Evolutionary conservation across 2,113 vertebrate species (phyloP).

Genomic region (Brachionichthys hirsutus): DNA sequence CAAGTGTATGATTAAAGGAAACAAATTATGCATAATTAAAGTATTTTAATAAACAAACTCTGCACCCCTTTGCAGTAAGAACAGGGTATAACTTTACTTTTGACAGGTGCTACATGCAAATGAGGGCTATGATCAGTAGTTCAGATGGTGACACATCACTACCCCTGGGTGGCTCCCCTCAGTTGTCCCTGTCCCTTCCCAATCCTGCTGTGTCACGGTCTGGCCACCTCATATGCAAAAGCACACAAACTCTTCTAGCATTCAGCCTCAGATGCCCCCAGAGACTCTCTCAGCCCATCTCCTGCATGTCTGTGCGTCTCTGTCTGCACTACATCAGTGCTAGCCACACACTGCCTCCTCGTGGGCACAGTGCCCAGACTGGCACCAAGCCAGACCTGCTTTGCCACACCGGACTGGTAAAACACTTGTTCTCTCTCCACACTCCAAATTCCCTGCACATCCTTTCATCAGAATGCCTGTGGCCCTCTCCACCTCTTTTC

Average conservation of each 20-base stretch:
- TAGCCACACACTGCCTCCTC: constrained; percentile 75
- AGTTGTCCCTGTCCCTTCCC: not conserved
- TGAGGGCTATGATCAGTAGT: constrained; percentile 18
- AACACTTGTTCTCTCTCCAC: constrained; percentile 50
- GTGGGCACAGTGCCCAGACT: constrained; percentile 73
- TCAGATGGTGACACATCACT: constrained; percentile 48
- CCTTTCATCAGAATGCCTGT: constrained; percentile 65
- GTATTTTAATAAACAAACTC: too few species aligned
- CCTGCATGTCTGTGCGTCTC: constrained; percentile 32
- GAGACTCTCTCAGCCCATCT: constrained; percentile 27
- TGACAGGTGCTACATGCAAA: constrained; percentile 1
- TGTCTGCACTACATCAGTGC: constrained; percentile 32
- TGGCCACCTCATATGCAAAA: constrained; percentile 65
- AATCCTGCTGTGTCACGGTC: constrained; percentile 45
- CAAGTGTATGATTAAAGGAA: constrained; percentile 53
- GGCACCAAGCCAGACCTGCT: constrained; percentile 65
- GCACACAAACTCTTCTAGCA: constrained; percentile 27
- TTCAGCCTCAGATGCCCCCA: constrained; percentile 14
- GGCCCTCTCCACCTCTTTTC: constrained; percentile 55
- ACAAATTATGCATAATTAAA: constrained; percentile 46
- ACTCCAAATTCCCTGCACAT: constrained; percentile 61
- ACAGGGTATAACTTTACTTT: constrained; percentile 24
- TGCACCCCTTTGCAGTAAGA: constrained; percentile 11
- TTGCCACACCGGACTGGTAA: constrained; percentile 65
- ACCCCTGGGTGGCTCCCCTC: constrained; percentile 14